Conservation (phyloP, 2,888 invertebrate species). For the Dasypolia templi region DNA sequence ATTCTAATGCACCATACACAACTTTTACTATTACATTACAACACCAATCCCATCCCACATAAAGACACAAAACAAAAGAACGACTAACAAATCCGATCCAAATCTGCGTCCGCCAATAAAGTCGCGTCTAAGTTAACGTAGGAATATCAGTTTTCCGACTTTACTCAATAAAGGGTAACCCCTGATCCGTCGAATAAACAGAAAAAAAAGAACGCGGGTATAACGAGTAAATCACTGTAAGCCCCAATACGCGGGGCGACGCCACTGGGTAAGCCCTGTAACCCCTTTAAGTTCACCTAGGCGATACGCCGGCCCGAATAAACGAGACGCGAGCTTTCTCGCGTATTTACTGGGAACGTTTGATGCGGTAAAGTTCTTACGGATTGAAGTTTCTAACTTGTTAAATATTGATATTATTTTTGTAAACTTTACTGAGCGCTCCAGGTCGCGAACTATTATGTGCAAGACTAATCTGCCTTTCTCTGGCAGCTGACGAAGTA, state of each 20-base stretch:
- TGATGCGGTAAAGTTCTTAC: slow-evolving; percentile 54
- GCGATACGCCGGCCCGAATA: slow-evolving; percentile 79
- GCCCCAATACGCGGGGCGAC: slow-evolving; percentile 84
- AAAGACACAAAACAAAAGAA: slow-evolving; percentile 56
- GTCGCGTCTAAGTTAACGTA: slow-evolving; percentile 84
- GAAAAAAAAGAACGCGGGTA: slow-evolving; percentile 84
- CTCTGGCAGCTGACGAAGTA: too few species aligned
- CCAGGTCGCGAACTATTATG: too few species aligned
- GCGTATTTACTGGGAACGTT: slow-evolving; percentile 66
- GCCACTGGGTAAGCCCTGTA: slow-evolving; percentile 80
- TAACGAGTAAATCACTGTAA: slow-evolving; percentile 89
- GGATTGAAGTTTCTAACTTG: slow-evolving; percentile 30
- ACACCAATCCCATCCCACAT: slow-evolving; percentile 35
- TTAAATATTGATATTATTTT: neutral
- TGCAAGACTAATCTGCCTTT: too few species aligned
- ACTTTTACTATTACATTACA: slow-evolving; percentile 6
- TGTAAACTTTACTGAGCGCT: too few species aligned
- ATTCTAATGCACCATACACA: too few species aligned
- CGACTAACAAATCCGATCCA: slow-evolving; percentile 79
- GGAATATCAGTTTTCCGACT: slow-evolving; percentile 88
- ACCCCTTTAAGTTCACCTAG: slow-evolving; percentile 86
- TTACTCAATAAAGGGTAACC: slow-evolving; percentile 89
- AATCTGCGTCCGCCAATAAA: slow-evolving; percentile 82
- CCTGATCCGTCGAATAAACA: slow-evolving; percentile 90
- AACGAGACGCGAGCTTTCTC: slow-evolving; percentile 74